Evolutionary conservation across 2,888 invertebrate species (phyloP).

Genomic region (Epiblema foenella): DNA sequence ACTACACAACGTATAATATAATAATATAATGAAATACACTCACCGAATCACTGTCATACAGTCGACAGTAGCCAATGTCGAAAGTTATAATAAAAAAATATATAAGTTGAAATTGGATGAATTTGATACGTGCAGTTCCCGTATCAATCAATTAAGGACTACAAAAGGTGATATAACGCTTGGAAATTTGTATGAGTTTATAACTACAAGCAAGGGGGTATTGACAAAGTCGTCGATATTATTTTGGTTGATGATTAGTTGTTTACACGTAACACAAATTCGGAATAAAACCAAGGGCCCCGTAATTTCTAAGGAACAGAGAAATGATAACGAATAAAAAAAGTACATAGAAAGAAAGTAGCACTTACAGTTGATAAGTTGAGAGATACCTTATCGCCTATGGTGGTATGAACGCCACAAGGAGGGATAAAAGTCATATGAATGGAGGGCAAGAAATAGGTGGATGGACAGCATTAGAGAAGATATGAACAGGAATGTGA

Average conservation of each 20-base stretch:
- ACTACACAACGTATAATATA: too few species aligned
- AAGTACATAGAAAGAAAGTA: too few species aligned
- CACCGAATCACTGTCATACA: neutral
- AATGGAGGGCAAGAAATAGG: too few species aligned
- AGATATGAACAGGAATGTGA: too few species aligned
- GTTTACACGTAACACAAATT: neutral
- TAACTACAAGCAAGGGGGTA: neutral
- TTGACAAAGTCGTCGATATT: slow-evolving; percentile 19
- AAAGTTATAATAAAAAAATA: neutral
- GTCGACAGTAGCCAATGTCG: neutral
- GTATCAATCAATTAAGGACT: slow-evolving; percentile 19
- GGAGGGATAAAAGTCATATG: too few species aligned
- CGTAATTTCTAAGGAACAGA: too few species aligned
- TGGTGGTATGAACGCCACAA: too few species aligned
- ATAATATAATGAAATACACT: neutral
- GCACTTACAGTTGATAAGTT: too few species aligned
- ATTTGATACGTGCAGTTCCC: slow-evolving; percentile 9
- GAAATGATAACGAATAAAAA: too few species aligned
- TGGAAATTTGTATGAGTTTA: slow-evolving; percentile 32
- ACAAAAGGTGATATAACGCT: slow-evolving; percentile 18
- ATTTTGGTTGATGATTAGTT: neutral
- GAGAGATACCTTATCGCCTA: too few species aligned
- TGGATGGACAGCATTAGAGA: too few species aligned
- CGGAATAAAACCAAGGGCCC: neutral
- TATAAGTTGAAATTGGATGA: neutral